phyloP scores from a whole-genome alignment of 2,113 vertebrate genomes.

The Pelvicachromis taeniatus region DNA sequence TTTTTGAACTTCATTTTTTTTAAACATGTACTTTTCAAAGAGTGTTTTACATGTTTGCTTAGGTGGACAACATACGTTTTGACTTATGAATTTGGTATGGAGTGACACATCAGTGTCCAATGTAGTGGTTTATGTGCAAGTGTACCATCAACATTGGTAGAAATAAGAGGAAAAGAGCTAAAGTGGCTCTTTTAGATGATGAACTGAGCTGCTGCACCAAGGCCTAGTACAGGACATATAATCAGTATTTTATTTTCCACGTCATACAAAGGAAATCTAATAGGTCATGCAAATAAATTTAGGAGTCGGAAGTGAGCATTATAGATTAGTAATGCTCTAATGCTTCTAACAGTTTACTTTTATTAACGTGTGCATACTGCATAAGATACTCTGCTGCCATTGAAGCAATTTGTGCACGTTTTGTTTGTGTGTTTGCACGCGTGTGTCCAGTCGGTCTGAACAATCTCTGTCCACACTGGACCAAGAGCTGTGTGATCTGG shows the following conservation, averaged over 20 bases:
- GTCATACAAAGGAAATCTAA: neutral
- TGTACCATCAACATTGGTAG: neutral
- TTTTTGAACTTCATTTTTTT: too few relatives aligned
- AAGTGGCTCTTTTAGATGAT: neutral
- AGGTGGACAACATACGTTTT: too few relatives aligned
- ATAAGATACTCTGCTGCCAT: neutral
- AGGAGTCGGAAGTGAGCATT: neutral
- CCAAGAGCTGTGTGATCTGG: constrained; percentile 83
- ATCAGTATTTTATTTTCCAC: neutral
- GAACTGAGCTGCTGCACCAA: neutral
- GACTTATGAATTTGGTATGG: too few relatives aligned
- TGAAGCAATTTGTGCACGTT: neutral
- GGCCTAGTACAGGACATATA: neutral
- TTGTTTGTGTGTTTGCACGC: neutral
- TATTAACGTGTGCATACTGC: neutral
- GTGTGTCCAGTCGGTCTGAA: constrained; percentile 79
- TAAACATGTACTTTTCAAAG: too few relatives aligned
- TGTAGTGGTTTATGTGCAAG: too few relatives aligned
- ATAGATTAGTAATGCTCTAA: neutral
- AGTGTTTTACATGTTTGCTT: too few relatives aligned
- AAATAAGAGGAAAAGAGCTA: neutral
- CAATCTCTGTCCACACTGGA: constrained; percentile 81
- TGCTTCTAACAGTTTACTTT: neutral
- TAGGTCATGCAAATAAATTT: neutral
- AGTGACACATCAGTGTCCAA: too few relatives aligned